Evolutionary conservation across 2,888 invertebrate species (phyloP).

Genomic region (Pyrrhopygopsis socrates): DNA sequence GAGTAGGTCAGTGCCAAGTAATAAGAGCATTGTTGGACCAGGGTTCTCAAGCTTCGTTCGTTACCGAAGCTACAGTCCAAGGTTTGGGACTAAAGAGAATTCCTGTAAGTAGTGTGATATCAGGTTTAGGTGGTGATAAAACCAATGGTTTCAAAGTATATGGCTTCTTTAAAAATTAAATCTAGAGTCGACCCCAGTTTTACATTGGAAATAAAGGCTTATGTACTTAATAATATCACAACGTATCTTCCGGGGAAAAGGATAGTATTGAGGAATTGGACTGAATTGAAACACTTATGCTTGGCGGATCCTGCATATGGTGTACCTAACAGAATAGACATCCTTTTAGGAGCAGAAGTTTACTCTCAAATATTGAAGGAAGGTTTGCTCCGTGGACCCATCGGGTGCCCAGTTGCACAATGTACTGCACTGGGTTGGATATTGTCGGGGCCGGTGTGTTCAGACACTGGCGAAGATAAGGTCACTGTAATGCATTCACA

Average conservation of each 20-base stretch:
- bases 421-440: slow-evolving; percentile 55
- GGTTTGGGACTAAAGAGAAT: slow-evolving; percentile 42
- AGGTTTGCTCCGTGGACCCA: slow-evolving; percentile 29
- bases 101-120: slow-evolving; percentile 16
- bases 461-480: not conserved
- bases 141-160: slow-evolving; percentile 43
- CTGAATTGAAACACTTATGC: slow-evolving; percentile 10
- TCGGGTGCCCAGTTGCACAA: slow-evolving; percentile 32
- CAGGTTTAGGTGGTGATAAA: slow-evolving; percentile 43
- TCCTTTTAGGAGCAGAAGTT: slow-evolving; percentile 56
- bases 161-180: slow-evolving; percentile 63
- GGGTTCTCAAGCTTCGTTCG: slow-evolving; percentile 50
- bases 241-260: slow-evolving; percentile 26
- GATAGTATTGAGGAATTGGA: slow-evolving; percentile 8
- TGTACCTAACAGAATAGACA: slow-evolving; percentile 46
- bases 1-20: slow-evolving; percentile 7
- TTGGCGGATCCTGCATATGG: slow-evolving; percentile 57
- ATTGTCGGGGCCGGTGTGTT: slow-evolving; percentile 32
- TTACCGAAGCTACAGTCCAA: slow-evolving; percentile 53
- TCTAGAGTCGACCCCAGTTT: slow-evolving; percentile 57
- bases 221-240: slow-evolving; percentile 42
- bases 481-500: slow-evolving; percentile 44
- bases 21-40: slow-evolving; percentile 49
- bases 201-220: slow-evolving; percentile 19
- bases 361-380: slow-evolving; percentile 45